These are phyloP conservation scores for Neomonachus schauinslandi DNA, from an alignment of 2,113 vertebrate genomes.

Conservation along the genomic window DNA sequence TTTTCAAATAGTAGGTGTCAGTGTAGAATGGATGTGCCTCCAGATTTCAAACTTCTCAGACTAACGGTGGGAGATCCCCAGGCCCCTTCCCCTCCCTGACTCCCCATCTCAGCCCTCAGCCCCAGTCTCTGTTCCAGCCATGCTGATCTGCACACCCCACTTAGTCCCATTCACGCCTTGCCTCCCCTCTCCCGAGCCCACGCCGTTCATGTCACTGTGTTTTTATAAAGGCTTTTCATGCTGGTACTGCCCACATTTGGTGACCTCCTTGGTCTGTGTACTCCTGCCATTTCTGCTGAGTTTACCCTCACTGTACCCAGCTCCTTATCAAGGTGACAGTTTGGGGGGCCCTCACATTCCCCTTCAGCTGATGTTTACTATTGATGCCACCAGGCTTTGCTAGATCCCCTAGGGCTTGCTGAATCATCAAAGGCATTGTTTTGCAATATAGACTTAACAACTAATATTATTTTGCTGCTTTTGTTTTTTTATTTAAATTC, in stretches of 20 bases:
- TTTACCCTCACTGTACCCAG: neutral
- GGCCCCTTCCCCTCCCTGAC: neutral
- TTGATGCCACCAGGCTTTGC: neutral
- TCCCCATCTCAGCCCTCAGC: neutral
- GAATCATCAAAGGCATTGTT: neutral
- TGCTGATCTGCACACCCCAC: rapidly evolving
- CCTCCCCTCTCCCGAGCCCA: neutral
- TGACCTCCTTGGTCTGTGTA: neutral
- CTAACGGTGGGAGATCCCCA: neutral
- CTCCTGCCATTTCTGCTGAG: neutral
- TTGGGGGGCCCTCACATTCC: neutral
- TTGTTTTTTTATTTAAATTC: neutral
- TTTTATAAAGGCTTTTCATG: neutral
- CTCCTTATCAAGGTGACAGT: neutral
- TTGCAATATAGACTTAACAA: neutral
- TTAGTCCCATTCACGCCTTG: rapidly evolving
- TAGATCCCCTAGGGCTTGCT: neutral
- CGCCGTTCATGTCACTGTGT: neutral
- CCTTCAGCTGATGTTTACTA: neutral
- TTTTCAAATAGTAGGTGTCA: neutral
- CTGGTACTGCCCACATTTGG: neutral
- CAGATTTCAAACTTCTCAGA: neutral
- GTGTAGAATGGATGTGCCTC: neutral
- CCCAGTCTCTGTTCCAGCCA: neutral
- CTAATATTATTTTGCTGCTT: neutral